Base-by-base conservation (phyloP, 2,797 vertebrate genomes). In the Perodicticus potto region DNA sequence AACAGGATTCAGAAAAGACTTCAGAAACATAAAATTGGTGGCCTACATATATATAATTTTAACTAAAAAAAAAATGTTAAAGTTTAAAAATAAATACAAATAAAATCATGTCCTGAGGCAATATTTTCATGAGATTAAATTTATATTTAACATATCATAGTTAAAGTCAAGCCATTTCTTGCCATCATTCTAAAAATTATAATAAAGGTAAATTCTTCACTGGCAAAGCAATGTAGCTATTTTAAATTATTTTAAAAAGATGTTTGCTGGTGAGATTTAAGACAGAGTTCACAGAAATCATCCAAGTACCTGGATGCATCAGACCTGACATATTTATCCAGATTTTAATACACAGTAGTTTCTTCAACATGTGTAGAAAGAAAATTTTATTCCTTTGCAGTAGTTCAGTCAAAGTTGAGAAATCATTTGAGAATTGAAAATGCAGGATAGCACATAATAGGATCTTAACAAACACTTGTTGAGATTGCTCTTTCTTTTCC, bases 401-500 rank as follows among this genome's bases (percentile, higher is more conserved):
- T n/a, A 92, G 61, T 72, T 93, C 74, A 73, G 74, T 65, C 93
- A 93, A 90, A 94, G 85, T 85, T 69, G 92, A 96, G 59, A 93
- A 95, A 85, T 87, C 92, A 90, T 90, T 85, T 97, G 88, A 91
- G 77, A 95, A 97, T 7, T 95, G 91, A 93, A 95, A 96, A 96
- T 92, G 81, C 88, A 95, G 95, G 82, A 78, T 20, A 95, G 94
- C 91, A 96, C 88, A 93, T 13, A 92, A 96, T 63, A 93, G 85
- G 89, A 43, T 85, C 49, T 95, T 96, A 97, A 95, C 63, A 95
- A 87, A 97, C 43, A 95, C 37, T 84, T 97, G 82, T 22, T 94
- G 91, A 96, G 74, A 96, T 19, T 93, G 77, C 8, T 81, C 92
- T 92, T 93, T 94, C 70, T 93, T 95, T 97, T 92, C 77, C 59